Evolutionary conservation across 2,113 vertebrate species (phyloP).

Genomic region (Heteronetta atricapilla): DNA sequence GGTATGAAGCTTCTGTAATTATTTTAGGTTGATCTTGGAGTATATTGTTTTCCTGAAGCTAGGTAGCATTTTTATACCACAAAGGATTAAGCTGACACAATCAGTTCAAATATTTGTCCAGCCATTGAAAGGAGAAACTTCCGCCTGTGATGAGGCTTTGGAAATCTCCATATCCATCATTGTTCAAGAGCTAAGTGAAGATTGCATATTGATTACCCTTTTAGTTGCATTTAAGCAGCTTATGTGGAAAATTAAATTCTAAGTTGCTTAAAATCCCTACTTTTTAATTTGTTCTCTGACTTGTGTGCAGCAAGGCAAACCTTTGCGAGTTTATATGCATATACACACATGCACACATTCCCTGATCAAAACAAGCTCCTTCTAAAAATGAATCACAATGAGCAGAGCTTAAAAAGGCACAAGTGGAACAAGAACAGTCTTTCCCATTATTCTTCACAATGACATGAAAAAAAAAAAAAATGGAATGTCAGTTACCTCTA

Average conservation of each 20-base stretch:
- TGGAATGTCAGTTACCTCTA: background rate
- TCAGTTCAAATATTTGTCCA: conserved; percentile 60
- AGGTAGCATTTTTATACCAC: conserved; percentile 22
- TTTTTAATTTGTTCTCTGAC: conserved; percentile 18
- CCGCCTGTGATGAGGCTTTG: background rate
- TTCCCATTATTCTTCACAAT: background rate
- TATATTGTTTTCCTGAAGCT: background rate
- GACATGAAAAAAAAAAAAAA: background rate
- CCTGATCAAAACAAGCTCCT: background rate
- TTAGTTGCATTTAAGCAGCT: conserved; percentile 32
- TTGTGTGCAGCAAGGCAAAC: background rate
- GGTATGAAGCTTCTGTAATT: background rate
- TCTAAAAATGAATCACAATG: background rate
- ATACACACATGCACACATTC: too few species aligned
- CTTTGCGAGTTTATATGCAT: background rate
- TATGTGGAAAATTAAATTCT: conserved; percentile 10
- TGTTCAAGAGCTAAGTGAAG: background rate
- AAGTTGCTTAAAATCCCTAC: background rate
- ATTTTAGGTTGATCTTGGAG: background rate
- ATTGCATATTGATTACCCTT: background rate
- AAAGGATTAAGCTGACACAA: conserved; percentile 24
- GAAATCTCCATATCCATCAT: conserved; percentile 7
- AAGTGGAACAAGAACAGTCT: background rate
- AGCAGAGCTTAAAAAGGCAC: background rate
- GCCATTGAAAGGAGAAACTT: conserved; percentile 42